phyloP scores from a whole-genome alignment of 2,888 invertebrate species.

The Lordiphosa andalusiaca region DNA sequence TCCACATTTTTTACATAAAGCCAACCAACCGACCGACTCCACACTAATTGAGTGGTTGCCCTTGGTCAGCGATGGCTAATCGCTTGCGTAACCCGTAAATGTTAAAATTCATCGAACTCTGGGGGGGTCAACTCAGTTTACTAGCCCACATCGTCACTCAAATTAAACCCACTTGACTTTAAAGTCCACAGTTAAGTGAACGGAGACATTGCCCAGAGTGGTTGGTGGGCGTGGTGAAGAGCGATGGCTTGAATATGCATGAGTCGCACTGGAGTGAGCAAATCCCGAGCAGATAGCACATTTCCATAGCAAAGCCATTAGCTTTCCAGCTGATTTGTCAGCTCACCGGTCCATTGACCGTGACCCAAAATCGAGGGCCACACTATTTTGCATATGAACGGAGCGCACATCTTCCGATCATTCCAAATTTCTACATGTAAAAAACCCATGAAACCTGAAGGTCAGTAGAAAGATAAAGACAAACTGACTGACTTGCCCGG shows the following conservation, averaged over 20 bases:
- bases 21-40: conserved; percentile 16
- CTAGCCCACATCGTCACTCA: conserved; percentile 44
- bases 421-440: conserved; percentile 52
- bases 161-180: conserved; percentile 41
- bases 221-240: conserved; percentile 7
- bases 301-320: conserved; percentile 28
- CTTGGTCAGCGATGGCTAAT: conserved; percentile 39
- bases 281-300: conserved; percentile 25
- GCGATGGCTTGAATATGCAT: conserved; percentile 22
- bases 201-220: conserved; percentile 10
- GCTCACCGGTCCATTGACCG: conserved; percentile 67
- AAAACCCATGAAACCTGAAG: conserved; percentile 45
- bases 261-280: conserved; percentile 15
- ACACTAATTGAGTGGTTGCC: conserved; percentile 62
- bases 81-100: conserved; percentile 41
- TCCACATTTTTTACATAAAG: conserved; percentile 22
- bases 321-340: conserved; percentile 24
- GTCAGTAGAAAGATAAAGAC: conserved; percentile 52
- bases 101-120: conserved; percentile 67
- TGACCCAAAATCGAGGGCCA: conserved; percentile 59
- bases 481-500: not conserved
- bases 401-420: conserved; percentile 16
- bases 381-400: conserved; percentile 62
- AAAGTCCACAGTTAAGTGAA: conserved; percentile 30
- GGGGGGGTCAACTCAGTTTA: conserved; percentile 42